Evolutionary conservation across 1,140 invertebrate species (phyloP).

Genomic region (Drosophila equinoxialis): DNA sequence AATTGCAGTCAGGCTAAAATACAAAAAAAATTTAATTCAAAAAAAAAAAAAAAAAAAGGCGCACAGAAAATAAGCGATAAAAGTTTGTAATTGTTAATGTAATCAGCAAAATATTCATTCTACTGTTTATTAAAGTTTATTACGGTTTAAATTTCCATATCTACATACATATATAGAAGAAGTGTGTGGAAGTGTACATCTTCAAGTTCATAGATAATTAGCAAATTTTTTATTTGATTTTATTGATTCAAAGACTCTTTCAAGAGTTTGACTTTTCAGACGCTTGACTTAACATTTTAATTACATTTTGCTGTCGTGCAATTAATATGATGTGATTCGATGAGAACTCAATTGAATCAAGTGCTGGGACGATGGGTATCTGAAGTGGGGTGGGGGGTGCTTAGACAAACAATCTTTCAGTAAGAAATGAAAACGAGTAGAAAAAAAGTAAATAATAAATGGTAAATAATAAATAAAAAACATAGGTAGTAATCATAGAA

Average conservation of each 20-base stretch:
- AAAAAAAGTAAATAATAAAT: slow-evolving; percentile 1
- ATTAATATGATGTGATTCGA: slow-evolving; percentile 38
- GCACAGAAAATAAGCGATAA: slow-evolving; percentile 28
- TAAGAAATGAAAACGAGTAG: not conserved
- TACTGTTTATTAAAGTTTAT: slow-evolving; percentile 12
- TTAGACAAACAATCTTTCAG: not conserved
- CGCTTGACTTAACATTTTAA: slow-evolving; percentile 41
- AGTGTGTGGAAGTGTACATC: not conserved
- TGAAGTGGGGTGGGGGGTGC: not conserved
- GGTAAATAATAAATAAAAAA: not conserved
- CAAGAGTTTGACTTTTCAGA: slow-evolving; percentile 8
- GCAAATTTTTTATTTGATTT: not conserved
- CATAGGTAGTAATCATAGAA: not conserved
- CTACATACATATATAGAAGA: not conserved
- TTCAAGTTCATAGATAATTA: not conserved
- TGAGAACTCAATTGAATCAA: slow-evolving; percentile 4
- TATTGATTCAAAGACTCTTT: slow-evolving; percentile 4
- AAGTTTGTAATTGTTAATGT: slow-evolving; percentile 46
- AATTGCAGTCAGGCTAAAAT: slow-evolving; percentile 27
- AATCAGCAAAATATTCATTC: slow-evolving; percentile 35
- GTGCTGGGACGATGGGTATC: not conserved
- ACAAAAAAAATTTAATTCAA: slow-evolving; percentile 1
- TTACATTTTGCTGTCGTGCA: slow-evolving; percentile 60
- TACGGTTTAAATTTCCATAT: not conserved
- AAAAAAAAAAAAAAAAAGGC: slow-evolving; percentile 10